These are phyloP conservation scores for Hydrotaea cyrtoneurina DNA, from an alignment of 2,888 invertebrate species.

Conservation along the genomic window DNA sequence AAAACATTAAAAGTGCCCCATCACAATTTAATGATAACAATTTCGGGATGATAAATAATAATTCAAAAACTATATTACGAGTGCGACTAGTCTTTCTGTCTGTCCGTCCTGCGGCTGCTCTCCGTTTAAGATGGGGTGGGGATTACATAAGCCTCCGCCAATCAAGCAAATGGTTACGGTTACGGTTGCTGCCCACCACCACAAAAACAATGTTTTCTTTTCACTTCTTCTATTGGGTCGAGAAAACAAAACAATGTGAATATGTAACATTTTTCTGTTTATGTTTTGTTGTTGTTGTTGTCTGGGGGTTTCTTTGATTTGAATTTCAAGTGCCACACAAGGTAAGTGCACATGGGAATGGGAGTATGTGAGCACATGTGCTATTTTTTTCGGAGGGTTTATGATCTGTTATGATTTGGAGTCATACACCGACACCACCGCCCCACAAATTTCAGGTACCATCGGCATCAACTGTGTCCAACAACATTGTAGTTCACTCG, in stretches of 20 bases:
- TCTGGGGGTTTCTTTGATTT: conserved; percentile 9
- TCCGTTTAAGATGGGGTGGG: conserved; percentile 10
- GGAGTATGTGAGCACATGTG: not conserved
- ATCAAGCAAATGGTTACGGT: not conserved
- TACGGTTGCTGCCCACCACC: not conserved
- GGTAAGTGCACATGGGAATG: not conserved
- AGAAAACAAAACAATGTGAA: not conserved
- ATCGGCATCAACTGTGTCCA: no score
- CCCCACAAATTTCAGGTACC: not conserved
- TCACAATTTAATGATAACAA: conserved; percentile 28
- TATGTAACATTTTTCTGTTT: conserved; percentile 21
- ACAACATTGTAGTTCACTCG: not conserved
- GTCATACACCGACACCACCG: conserved; percentile 7
- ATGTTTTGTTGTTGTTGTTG: not conserved
- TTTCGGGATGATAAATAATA: conserved; percentile 36
- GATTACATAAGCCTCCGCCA: conserved; percentile 22
- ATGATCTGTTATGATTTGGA: conserved; percentile 33
- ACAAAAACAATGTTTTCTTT: conserved; percentile 21
- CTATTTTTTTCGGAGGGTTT: not conserved
- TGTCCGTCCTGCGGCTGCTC: not conserved
- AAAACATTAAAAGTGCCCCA: not conserved
- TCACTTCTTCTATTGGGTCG: not conserved
- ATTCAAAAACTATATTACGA: conserved; percentile 33
- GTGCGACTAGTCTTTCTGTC: not conserved
- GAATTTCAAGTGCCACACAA: conserved; percentile 31